Base-by-base conservation (phyloP, 2,113 vertebrate species). In the Hylia prasina region DNA sequence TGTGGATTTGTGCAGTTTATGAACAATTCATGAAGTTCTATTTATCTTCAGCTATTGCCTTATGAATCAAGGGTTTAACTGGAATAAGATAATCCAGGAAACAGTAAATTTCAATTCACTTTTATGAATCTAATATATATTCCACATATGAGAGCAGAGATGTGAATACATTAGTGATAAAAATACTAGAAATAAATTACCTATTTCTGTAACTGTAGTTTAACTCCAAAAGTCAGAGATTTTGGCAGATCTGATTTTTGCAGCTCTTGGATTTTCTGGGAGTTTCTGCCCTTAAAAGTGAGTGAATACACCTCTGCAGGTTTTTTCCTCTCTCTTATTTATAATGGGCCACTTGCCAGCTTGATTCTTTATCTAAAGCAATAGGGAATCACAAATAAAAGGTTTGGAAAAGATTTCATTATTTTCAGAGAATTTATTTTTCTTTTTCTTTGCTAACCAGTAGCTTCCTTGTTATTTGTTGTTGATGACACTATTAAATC, bases 71-170 rank as follows among this genome's bases (percentile, higher is more conserved):
- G 88, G 85, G 69, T 89, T 96, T 96, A 93, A 82, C 85, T 90
- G 92, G 83, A 95, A 94, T 93, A 96, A 93, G 72, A 93, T 96
- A 96, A 96, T 96, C 90, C 88, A 94, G 86, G 90, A 95, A 96
- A 93, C 84, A 94, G 93, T 93, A 95, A 82, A 94, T 96, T 95
- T 90, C 60, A 82, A 84, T 96, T 95, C 88, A 60, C 78, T 96
- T 96, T 94, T 96, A 82, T 91, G 88, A 92, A 69, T 84, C 86
- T 82, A 93, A 95, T 95, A 90, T 92, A 89, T 93, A 95, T 87
- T 88, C 92, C 13, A 0, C 51, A 61, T 75, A 90, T 30, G 69
- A 95, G 60, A 92, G 76, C 47, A 84, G 93, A 93, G 82, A 86
- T 71, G 45, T 82, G 90, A 95, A 86, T 77, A 86, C n/a, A 90